A percentile compares a stretch with the other conserved stretches of the same genome.
Conservation (phyloP, 2,888 invertebrate genomes). For the Endotricha flammealis region DNA sequence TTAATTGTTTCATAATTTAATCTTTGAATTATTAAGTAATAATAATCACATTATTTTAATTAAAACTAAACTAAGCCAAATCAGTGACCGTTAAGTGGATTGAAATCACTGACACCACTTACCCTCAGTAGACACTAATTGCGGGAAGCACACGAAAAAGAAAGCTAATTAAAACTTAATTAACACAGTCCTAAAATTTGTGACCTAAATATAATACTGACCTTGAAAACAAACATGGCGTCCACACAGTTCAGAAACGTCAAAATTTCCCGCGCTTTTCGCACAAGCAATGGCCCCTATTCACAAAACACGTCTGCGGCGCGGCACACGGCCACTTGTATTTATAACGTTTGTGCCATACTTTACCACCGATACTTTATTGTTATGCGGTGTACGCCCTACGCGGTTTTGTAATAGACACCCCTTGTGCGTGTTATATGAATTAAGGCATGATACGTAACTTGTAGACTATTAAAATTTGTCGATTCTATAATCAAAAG, state of each 20-base stretch:
- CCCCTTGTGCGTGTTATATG: constrained; percentile 31
- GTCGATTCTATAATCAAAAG: too few species aligned
- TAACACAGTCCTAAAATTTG: constrained; percentile 12
- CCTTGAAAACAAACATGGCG: constrained; percentile 70
- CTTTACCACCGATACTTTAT: constrained; percentile 54
- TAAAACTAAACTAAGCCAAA: too few species aligned
- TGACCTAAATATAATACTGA: constrained; percentile 50
- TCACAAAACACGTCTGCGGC: constrained; percentile 52
- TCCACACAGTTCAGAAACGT: constrained; percentile 32
- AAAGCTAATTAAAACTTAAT: constrained; percentile 8
- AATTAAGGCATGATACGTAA: not conserved
- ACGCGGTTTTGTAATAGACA: constrained; percentile 59
- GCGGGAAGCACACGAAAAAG: too few species aligned
- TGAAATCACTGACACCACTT: too few species aligned
- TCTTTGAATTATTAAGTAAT: too few species aligned
- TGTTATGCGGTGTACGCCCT: constrained; percentile 65
- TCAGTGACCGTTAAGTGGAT: too few species aligned
- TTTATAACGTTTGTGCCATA: constrained; percentile 65
- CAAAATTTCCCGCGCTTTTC: constrained; percentile 61
- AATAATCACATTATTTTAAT: too few species aligned
- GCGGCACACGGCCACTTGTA: constrained; percentile 52
- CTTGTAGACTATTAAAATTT: too few species aligned
- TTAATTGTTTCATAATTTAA: too few species aligned
- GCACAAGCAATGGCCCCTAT: constrained; percentile 45
- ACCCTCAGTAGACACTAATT: too few species aligned